Evolutionary conservation across 2,113 vertebrate genomes (phyloP).

Genomic region (Percopsis transmontana): DNA sequence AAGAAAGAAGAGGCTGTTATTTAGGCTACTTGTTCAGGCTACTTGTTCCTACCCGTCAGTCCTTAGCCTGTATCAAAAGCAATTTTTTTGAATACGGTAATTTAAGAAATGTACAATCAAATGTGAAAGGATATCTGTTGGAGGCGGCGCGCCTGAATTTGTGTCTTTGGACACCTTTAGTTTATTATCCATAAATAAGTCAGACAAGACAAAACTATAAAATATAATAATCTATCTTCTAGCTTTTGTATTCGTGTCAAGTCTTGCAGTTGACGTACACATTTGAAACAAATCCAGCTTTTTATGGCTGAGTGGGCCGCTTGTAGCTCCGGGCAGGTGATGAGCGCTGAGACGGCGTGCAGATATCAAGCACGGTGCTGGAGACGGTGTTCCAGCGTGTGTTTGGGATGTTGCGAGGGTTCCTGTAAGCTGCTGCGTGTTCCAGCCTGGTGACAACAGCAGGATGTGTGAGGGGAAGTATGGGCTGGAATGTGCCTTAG

Average conservation of each 20-base stretch:
- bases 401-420: neutral
- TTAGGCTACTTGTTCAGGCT: too few species aligned
- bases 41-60: too few species aligned
- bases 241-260: slow-evolving; percentile 12
- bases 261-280: neutral
- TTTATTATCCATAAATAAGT: too few species aligned
- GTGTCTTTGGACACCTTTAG: too few species aligned
- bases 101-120: too few species aligned
- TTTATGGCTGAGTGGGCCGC: neutral
- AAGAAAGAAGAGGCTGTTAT: neutral
- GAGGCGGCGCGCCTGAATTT: too few species aligned
- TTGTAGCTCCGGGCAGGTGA: neutral
- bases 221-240: slow-evolving; percentile 2
- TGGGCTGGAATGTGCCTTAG: slow-evolving; percentile 74
- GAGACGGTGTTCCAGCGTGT: slow-evolving; percentile 61
- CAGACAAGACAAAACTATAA: too few species aligned
- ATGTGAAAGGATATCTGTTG: too few species aligned
- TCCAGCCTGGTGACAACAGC: slow-evolving; percentile 62
- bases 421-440: slow-evolving; percentile 56
- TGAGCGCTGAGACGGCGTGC: neutral
- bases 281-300: slow-evolving; percentile 14
- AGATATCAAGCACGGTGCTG: neutral
- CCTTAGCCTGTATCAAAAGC: too few species aligned
- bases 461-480: slow-evolving; percentile 60
- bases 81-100: too few species aligned